Evolutionary conservation across 2,888 invertebrate genomes (phyloP).

Genomic region (Scaptomyza cyrtandrae): DNA sequence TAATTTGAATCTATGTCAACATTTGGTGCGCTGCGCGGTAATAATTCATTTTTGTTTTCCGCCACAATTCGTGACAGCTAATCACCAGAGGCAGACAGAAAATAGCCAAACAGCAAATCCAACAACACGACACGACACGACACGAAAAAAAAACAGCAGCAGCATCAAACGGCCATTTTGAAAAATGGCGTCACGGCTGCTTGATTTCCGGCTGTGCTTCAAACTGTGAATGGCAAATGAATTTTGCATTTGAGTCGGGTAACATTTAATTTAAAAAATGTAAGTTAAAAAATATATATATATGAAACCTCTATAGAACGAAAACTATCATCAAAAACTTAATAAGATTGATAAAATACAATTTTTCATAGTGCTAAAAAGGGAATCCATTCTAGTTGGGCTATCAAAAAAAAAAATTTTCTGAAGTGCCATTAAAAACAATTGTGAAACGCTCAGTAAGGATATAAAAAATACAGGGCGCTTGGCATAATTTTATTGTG

Average conservation of each 20-base stretch:
- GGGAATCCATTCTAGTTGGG: neutral
- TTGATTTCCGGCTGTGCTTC: conserved; percentile 66
- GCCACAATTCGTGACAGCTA: conserved; percentile 74
- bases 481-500: conserved; percentile 7
- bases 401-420: neutral
- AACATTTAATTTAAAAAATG: conserved; percentile 32
- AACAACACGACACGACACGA: neutral
- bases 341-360: neutral
- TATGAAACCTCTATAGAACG: neutral
- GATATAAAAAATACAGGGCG: neutral
- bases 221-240: conserved; percentile 67
- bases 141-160: neutral
- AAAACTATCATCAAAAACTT: neutral
- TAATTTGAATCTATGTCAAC: conserved; percentile 80
- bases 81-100: conserved; percentile 62
- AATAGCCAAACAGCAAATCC: conserved; percentile 32
- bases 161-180: conserved; percentile 59
- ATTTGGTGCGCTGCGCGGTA: conserved; percentile 64
- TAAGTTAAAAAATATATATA: neutral
- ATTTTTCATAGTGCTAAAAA: neutral
- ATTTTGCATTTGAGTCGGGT: conserved; percentile 57
- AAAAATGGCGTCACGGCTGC: conserved; percentile 75
- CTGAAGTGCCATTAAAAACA: neutral
- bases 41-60: conserved; percentile 77
- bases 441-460: neutral